Percentiles rank a stretch among this genome's conserved stretches.
Evolutionary conservation across 2,113 vertebrate genomes (phyloP).

Genomic region (Pachypanchax playfairii): DNA sequence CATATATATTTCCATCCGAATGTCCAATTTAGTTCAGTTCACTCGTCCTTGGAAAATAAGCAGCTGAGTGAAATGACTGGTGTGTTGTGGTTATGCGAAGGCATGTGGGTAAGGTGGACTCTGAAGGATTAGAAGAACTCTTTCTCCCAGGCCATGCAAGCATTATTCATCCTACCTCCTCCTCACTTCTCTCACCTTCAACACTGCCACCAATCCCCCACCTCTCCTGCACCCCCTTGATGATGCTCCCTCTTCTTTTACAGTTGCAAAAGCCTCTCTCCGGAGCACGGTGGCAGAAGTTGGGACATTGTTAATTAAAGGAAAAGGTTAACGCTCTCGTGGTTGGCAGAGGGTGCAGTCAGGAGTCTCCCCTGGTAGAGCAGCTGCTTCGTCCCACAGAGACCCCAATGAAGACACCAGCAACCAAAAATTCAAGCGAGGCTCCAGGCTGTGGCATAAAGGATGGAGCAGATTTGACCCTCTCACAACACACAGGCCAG

Average conservation of each 20-base stretch:
- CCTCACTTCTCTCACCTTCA: constrained; percentile 63
- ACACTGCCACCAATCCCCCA: constrained; percentile 50
- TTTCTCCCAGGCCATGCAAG: constrained; percentile 65
- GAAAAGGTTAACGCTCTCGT: constrained; percentile 80
- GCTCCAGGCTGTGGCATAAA: constrained; percentile 50
- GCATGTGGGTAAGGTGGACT: constrained; percentile 67
- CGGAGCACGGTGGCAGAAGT: constrained; percentile 63
- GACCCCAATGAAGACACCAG: constrained; percentile 41
- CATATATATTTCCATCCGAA: constrained; percentile 60
- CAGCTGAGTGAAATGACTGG: constrained; percentile 53
- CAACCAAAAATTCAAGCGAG: constrained; percentile 49
- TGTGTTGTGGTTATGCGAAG: constrained; percentile 53
- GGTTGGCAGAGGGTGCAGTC: constrained; percentile 62
- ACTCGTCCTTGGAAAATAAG: constrained; percentile 54
- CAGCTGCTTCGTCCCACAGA: constrained; percentile 71
- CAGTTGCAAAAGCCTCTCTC: constrained; percentile 75
- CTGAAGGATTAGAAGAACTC: constrained; percentile 70
- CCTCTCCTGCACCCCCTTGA: constrained; percentile 55
- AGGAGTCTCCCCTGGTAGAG: constrained; percentile 66
- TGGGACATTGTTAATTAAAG: constrained; percentile 81
- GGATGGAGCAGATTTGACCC: constrained; percentile 63
- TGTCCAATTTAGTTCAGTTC: constrained; percentile 62
- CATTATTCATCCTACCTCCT: constrained; percentile 76
- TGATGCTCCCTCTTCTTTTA: constrained; percentile 62
- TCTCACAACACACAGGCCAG: constrained; percentile 40